Evolutionary conservation across 2,888 invertebrate genomes (phyloP), one percentile per base, ranked within the genome.

Genomic region (Capitulum mitella): DNA sequence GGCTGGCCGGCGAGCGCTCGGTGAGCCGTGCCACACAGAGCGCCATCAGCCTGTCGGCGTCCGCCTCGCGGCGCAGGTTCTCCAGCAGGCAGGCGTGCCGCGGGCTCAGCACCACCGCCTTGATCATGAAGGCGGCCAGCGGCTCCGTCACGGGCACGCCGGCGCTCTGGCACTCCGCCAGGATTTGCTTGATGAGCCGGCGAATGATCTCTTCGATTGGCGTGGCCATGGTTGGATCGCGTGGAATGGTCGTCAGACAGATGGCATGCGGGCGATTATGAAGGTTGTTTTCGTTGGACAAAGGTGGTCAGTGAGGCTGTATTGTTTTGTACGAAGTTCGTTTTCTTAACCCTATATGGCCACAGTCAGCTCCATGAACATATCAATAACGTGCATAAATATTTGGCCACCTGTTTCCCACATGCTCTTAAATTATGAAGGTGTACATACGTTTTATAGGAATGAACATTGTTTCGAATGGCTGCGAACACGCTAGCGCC

Each of bases 1-100:
- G 87, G 78, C 90, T 84, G 64, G 88, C 86, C 0, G 87, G 85
- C 51, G 84, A 84, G 16, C 83, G 80, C 81, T 85, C 83, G 10
- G 82, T 79, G 70, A 86, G 82, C 82, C 83, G 85, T 58, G 84
- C 81, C n/a, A 82, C 82, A 51, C 85, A 82, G 0, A 81, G 79
- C 34, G 80, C 78, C n/a, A 83, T 79, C 64, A 85, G 81, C 64
- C 80, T 82, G 37, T 80, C 79, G 51, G 83, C 81, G 54, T 82
- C 81, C 64, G 64, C 14, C 34, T 64, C 64, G 1, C 5, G 14
- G 19, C 64, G 64, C 32, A 64, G 12, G 64, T 64, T 34, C 34
- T 64, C 64, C 32, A 64, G 64, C 16, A 64, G 64, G 34, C 32
- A 64, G 64, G 34, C 64, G 64, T 64, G 64, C 34, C 64, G 64